Percentiles rank a stretch among this genome's conserved stretches.
Evolutionary conservation across 2,888 invertebrate genomes (phyloP).

Genomic region (Pemphredon lugubris): DNA sequence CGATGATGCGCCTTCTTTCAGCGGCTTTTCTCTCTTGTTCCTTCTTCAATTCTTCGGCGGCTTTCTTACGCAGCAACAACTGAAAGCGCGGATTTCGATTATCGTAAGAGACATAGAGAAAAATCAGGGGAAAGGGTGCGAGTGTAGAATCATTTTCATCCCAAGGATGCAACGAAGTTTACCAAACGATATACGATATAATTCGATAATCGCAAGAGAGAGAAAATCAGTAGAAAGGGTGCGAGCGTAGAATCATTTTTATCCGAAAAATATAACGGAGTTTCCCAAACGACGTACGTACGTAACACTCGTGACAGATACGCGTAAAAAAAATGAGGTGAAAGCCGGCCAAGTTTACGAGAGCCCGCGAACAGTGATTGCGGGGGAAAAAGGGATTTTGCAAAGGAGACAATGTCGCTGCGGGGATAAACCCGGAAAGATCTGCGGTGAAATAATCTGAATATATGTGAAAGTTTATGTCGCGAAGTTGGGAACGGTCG

Average conservation of each 20-base stretch:
- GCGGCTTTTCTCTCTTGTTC: slow-evolving; percentile 99
- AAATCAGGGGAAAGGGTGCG: neutral
- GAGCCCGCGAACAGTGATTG: neutral
- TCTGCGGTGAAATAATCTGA: slow-evolving; percentile 3
- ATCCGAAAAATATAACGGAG: too few relatives aligned
- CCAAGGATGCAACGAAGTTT: neutral
- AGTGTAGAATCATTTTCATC: neutral
- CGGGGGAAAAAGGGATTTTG: neutral
- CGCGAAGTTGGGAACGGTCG: slow-evolving; percentile 1
- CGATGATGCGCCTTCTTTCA: slow-evolving; percentile 98
- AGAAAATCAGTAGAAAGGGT: too few relatives aligned
- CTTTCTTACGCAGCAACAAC: slow-evolving; percentile 99
- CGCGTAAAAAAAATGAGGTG: too few relatives aligned
- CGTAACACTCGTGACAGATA: too few relatives aligned
- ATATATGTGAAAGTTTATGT: slow-evolving; percentile 4
- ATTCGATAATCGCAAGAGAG: too few relatives aligned
- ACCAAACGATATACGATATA: neutral
- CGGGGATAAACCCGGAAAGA: neutral
- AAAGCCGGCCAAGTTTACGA: neutral
- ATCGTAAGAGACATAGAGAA: slow-evolving; percentile 8
- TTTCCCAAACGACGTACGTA: neutral
- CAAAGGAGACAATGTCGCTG: neutral
- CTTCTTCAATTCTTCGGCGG: slow-evolving; percentile 99
- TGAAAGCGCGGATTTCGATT: slow-evolving; percentile 82
- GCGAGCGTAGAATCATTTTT: too few relatives aligned